These are phyloP conservation scores for Micoletzkya japonica DNA, from an alignment of 2,888 invertebrate species.

Conservation along the genomic window DNA sequence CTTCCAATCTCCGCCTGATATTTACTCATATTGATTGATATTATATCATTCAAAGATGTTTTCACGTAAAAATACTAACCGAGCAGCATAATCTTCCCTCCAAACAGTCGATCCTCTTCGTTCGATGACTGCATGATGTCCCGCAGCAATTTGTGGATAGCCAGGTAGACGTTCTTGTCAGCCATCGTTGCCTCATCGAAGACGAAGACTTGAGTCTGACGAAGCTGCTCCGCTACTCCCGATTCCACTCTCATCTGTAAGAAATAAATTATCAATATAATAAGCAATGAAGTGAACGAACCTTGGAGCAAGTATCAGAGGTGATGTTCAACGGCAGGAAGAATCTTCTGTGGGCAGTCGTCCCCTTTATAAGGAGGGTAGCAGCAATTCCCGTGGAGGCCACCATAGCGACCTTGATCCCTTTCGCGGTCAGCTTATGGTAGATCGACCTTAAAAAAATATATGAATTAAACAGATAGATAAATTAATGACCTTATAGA, in stretches of 20 bases:
- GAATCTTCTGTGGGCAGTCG: constrained; percentile 3
- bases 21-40: neutral
- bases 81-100: constrained; percentile 11
- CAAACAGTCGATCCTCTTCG: neutral
- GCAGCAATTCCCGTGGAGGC: neutral
- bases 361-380: neutral
- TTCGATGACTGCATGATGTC: constrained; percentile 16
- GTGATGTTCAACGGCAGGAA: neutral
- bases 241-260: constrained; percentile 5
- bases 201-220: neutral
- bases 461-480: neutral
- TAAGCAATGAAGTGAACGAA: neutral
- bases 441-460: neutral
- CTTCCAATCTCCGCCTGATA: constrained; percentile 19
- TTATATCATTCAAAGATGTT: neutral
- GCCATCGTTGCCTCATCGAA: constrained; percentile 16
- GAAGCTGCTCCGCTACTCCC: neutral
- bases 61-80: neutral
- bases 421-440: neutral
- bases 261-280: neutral
- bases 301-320: neutral
- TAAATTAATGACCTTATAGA: neutral
- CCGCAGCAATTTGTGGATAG: neutral
- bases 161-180: neutral
- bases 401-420: neutral